Base-by-base conservation (phyloP, 2,888 invertebrate genomes). In the Agrochola litura region DNA sequence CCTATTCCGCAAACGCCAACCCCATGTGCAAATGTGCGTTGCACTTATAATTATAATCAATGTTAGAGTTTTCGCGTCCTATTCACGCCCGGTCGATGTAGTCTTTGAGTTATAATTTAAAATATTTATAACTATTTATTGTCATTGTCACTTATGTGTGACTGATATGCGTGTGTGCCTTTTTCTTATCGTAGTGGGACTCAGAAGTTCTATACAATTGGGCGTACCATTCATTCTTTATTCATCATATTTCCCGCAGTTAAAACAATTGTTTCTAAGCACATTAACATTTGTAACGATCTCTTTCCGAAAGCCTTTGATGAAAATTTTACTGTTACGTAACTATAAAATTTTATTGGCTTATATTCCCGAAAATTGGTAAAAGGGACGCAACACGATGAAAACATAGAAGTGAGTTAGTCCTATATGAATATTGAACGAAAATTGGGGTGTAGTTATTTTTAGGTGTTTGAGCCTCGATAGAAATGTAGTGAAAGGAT, bases 291-390 rank as follows among this genome's bases (percentile, higher is more conserved):
- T 71, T 73, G 54, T 67, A 74, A 73, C 66, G 73, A 68, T 66
- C 58, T 46, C 63, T 30, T 75, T 78, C 54, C 65, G 46, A 76
- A 49, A 80, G 69, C 74, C 70, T 67, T 70, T 67, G 67, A 78
- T 80, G 77, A 78, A 83, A 67, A 75, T 81, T 73, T 66, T 76
- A 64, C 66, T 58, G 69, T 22, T 37, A 54, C 67, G 63, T 46
- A 73, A 82, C 56, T 77, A 52, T 60, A 73, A 74, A 69, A 71
- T 80, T 82, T 78, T 85, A 80, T 76, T 80, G 61, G 66, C 69
- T 74, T 78, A 71, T 73, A 58, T 68, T 79, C 41, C 63, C 49
- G 64, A 72, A 80, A 78, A 76, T 83, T 77, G 73, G 70, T 80
- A 75, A 52, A 66, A 63, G 73, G 22, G 79, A 79, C 79, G 64